Conservation (phyloP, 2,113 vertebrate species). For the Carettochelys insculpta region DNA sequence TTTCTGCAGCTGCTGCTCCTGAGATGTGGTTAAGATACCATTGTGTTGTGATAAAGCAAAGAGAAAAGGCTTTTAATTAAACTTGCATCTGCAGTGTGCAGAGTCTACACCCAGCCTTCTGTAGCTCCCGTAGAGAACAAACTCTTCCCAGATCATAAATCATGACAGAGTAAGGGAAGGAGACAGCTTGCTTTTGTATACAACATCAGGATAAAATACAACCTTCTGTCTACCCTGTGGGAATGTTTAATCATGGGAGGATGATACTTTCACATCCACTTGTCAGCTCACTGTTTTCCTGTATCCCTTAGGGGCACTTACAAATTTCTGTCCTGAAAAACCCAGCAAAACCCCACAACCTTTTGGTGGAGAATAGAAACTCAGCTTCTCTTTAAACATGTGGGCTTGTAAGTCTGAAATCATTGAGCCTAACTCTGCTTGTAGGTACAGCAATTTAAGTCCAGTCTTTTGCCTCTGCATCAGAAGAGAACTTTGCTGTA, state of each 20-base stretch:
- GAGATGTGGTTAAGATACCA: not conserved
- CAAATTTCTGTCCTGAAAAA: not conserved
- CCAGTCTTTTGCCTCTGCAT: not conserved
- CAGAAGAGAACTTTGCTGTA: not conserved
- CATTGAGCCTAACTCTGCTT: not conserved
- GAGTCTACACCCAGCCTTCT: conserved; percentile 44
- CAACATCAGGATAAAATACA: not conserved
- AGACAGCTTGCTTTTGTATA: conserved; percentile 4
- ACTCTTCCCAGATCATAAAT: rapidly evolving
- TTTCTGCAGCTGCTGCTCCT: not conserved
- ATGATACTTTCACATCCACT: not conserved
- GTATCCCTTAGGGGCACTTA: not conserved
- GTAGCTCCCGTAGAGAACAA: not conserved
- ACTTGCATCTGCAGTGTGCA: not conserved
- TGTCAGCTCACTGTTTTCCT: not conserved
- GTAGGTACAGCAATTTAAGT: not conserved
- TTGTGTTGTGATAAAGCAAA: rapidly evolving
- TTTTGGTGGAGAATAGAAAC: not conserved
- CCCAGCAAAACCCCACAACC: not conserved
- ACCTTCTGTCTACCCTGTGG: not conserved
- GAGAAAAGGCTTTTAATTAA: conserved; percentile 13
- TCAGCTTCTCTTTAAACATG: not conserved
- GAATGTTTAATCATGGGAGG: rapidly evolving
- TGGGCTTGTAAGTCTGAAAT: not conserved
- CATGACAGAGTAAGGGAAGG: conserved; percentile 30